Conservation (phyloP, 2,113 vertebrate species). For the Carassius gibelio region DNA sequence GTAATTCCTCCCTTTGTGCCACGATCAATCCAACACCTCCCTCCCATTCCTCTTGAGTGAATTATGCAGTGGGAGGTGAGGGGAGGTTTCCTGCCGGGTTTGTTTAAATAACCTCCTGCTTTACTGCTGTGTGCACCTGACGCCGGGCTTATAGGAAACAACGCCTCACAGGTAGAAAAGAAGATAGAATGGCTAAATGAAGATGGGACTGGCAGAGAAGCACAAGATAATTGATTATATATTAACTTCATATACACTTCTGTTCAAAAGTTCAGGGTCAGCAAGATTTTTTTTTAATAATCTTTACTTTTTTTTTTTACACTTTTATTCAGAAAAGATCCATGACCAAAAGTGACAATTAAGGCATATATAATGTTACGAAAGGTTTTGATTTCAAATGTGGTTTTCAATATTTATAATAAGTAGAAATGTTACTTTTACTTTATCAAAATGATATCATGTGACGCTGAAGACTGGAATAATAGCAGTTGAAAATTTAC, state of each 20-base stretch:
- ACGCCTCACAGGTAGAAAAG: not conserved
- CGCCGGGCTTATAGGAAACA: not conserved
- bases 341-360: not conserved
- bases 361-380: not conserved
- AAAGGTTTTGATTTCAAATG: not conserved
- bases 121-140: constrained; percentile 28
- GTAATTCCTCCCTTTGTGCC: constrained; percentile 48
- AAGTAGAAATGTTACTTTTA: too few relatives aligned
- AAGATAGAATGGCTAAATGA: not conserved
- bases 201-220: not conserved
- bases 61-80: constrained; percentile 40
- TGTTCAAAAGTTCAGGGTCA: not conserved
- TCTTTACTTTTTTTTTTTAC: too few relatives aligned
- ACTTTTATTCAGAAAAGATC: not conserved
- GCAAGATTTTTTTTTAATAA: not conserved
- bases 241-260: not conserved
- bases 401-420: too few relatives aligned
- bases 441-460: too few relatives aligned
- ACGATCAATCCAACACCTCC: constrained; percentile 41
- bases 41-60: constrained; percentile 50
- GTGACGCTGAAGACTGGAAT: too few relatives aligned
- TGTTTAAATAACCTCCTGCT: constrained; percentile 56
- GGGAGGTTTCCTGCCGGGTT: constrained; percentile 49
- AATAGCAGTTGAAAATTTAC: too few relatives aligned
- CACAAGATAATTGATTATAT: not conserved